A percentile compares a stretch with the other conserved stretches of the same genome.
Conservation (phyloP, 92 coral and sea anemone genomes). For the Palythoa grandis region DNA sequence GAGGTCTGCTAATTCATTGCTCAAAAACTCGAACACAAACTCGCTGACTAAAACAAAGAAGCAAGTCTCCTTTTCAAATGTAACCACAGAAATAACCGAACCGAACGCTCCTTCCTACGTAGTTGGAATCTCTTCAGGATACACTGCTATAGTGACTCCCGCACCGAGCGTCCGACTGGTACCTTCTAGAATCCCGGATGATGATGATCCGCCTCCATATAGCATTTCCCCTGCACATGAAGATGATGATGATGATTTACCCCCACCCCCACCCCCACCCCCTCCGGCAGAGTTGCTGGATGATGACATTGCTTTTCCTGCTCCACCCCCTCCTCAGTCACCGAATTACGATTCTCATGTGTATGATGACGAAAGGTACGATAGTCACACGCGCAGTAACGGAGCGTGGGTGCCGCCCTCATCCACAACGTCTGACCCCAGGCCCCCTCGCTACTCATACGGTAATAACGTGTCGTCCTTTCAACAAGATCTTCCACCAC, state of each 20-base stretch:
- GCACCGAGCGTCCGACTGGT: conserved; percentile 91
- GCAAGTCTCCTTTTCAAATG: conserved; percentile 91
- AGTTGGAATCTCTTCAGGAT: conserved; percentile 76
- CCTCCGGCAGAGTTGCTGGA: conserved; percentile 68
- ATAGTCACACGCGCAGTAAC: conserved; percentile 47
- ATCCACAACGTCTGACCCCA: conserved; percentile 28
- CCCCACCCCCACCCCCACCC: conserved; percentile 94
- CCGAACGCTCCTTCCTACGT: conserved; percentile 84
- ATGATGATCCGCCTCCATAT: conserved; percentile 61
- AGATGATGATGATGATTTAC: conserved; percentile 71
- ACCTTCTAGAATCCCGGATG: conserved; percentile 82
- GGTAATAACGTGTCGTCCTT: background rate
- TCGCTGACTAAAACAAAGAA: conserved; percentile 68
- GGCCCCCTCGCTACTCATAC: conserved; percentile 11
- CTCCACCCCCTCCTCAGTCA: conserved; percentile 76
- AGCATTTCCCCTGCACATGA: conserved; percentile 69
- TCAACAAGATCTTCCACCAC: background rate
- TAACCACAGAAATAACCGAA: conserved; percentile 93
- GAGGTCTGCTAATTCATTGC: conserved; percentile 54
- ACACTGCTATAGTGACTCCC: conserved; percentile 81
- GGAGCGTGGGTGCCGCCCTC: conserved; percentile 57
- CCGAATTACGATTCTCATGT: conserved; percentile 51
- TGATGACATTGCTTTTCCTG: conserved; percentile 67
- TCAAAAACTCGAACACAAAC: conserved; percentile 56
- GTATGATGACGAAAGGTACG: conserved; percentile 53